phyloP scores from a whole-genome alignment of 2,797 vertebrate species.

The Rhinella marina region DNA sequence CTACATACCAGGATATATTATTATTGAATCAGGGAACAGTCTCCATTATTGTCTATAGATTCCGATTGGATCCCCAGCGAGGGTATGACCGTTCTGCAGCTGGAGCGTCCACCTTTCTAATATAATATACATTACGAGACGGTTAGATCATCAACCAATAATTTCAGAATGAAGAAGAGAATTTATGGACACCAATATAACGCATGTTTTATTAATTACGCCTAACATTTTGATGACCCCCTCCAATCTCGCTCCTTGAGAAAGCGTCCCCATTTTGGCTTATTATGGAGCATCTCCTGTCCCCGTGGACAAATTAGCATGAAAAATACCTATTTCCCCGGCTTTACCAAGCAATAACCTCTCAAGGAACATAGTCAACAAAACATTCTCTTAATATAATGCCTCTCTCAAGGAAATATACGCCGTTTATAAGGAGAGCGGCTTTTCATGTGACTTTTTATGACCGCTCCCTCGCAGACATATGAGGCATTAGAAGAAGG shows the following conservation, averaged over 20 bases:
- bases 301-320: slow-evolving; percentile 29
- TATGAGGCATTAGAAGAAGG: not conserved
- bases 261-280: slow-evolving; percentile 19
- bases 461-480: slow-evolving; percentile 1
- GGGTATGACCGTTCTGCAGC: not conserved
- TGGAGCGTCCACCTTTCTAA: not conserved
- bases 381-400: slow-evolving; percentile 31
- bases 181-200: slow-evolving; percentile 4
- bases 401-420: slow-evolving; percentile 14
- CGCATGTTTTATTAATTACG: slow-evolving; percentile 28
- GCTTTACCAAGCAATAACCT: slow-evolving; percentile 29
- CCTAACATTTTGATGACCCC: slow-evolving; percentile 21
- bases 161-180: not conserved
- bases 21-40: not conserved
- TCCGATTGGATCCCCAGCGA: not conserved
- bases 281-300: slow-evolving; percentile 11
- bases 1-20: not conserved
- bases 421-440: slow-evolving; percentile 5
- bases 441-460: slow-evolving; percentile 23
- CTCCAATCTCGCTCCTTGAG: not conserved
- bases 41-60: not conserved
- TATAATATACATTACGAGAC: not conserved
- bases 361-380: slow-evolving; percentile 1
- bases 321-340: slow-evolving; percentile 2
- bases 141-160: slow-evolving; percentile 7